These are phyloP conservation scores for Parascotia fuliginaria DNA, from an alignment of 2,888 invertebrate genomes.

Conservation along the genomic window DNA sequence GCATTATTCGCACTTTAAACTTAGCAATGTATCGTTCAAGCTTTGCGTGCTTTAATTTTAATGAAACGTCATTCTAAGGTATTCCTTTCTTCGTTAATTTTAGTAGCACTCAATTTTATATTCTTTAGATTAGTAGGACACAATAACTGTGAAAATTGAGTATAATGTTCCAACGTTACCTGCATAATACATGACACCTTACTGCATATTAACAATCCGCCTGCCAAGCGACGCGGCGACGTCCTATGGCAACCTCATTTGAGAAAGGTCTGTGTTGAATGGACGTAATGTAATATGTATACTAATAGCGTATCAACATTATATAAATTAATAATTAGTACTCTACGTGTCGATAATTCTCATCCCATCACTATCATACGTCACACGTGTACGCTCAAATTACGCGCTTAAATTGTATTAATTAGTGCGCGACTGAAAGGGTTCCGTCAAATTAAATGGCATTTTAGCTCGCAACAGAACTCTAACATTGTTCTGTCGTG, in stretches of 20 bases:
- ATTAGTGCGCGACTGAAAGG: constrained; percentile 81
- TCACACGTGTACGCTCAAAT: constrained; percentile 78
- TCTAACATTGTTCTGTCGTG: constrained; percentile 49
- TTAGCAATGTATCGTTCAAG: constrained; percentile 9
- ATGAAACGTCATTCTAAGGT: constrained; percentile 6
- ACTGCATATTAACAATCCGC: too few relatives aligned
- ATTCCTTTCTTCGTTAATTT: background rate
- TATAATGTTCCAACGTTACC: too few relatives aligned
- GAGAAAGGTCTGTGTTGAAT: too few relatives aligned
- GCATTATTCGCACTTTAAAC: constrained; percentile 26
- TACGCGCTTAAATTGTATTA: constrained; percentile 83
- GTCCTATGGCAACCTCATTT: too few relatives aligned
- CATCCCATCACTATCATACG: constrained; percentile 53
- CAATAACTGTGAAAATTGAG: too few relatives aligned
- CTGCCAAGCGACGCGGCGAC: too few relatives aligned
- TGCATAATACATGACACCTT: too few relatives aligned
- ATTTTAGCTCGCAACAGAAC: constrained; percentile 57
- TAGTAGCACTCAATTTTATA: too few relatives aligned
- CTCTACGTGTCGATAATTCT: constrained; percentile 16
- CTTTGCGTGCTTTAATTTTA: constrained; percentile 11
- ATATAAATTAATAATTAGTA: too few relatives aligned
- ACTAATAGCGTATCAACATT: too few relatives aligned
- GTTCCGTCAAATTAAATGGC: constrained; percentile 74
- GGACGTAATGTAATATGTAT: too few relatives aligned
- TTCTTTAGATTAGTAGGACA: too few relatives aligned